Conservation (phyloP, 2,888 invertebrate genomes). For the Xanthia icteritia region DNA sequence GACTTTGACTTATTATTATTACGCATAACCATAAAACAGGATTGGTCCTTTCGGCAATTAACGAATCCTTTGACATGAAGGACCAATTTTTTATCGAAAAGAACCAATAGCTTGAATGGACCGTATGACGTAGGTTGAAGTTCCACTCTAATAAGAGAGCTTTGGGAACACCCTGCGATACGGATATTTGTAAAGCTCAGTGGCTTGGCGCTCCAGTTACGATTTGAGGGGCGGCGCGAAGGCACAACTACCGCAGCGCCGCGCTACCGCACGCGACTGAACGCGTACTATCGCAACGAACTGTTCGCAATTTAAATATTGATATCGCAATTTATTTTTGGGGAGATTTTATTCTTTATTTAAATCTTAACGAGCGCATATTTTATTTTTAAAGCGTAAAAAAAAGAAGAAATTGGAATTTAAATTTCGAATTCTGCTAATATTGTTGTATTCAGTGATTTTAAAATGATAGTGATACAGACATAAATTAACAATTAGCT, state of each 20-base stretch:
- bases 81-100: conserved; percentile 29
- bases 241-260: conserved; percentile 51
- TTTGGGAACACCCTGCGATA: conserved; percentile 58
- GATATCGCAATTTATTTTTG: conserved; percentile 12
- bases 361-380: not conserved
- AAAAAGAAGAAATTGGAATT: not conserved
- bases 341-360: not conserved
- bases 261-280: conserved; percentile 48
- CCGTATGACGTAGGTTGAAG: conserved; percentile 47
- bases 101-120: conserved; percentile 39
- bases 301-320: conserved; percentile 45
- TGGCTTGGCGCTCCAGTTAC: conserved; percentile 62
- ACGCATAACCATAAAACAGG: not conserved
- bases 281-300: conserved; percentile 37
- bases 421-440: not conserved
- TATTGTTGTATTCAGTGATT: conserved; percentile 8
- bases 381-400: not conserved
- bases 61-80: not conserved
- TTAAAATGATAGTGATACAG: not conserved
- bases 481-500: not conserved
- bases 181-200: conserved; percentile 63
- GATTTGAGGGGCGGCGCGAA: conserved; percentile 63
- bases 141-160: conserved; percentile 47
- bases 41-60: conserved; percentile 10
- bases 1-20: no score